Percentiles rank a stretch among this genome's conserved stretches.
Conservation (phyloP, 1,140 invertebrate genomes). For the Tyrophagus putrescentiae region DNA sequence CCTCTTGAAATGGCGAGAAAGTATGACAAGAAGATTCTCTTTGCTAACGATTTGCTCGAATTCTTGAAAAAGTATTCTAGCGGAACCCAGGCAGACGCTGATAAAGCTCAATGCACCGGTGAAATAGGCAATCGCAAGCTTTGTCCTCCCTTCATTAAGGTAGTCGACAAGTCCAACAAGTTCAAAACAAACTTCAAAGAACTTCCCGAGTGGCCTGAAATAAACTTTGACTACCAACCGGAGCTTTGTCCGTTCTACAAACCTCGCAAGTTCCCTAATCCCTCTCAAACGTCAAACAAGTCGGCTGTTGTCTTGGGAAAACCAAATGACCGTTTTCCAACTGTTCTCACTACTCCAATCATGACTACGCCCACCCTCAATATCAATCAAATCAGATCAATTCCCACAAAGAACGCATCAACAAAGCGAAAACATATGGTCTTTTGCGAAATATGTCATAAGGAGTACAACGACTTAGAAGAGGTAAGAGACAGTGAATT, state of each 20-base stretch:
- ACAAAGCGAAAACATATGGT: neutral
- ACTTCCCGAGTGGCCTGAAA: slow-evolving; percentile 12
- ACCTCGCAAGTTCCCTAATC: neutral
- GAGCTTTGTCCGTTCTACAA: slow-evolving; percentile 11
- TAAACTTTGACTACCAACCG: slow-evolving; percentile 9
- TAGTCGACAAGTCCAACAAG: slow-evolving; percentile 1
- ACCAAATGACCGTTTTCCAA: slow-evolving; percentile 2
- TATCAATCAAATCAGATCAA: neutral
- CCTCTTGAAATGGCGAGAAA: neutral
- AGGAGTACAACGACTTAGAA: slow-evolving; percentile 10
- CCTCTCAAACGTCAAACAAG: slow-evolving; percentile 8
- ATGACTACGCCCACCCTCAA: neutral
- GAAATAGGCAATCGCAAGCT: neutral
- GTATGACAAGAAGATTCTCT: neutral
- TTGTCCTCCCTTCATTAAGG: slow-evolving; percentile 4
- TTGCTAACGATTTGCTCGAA: neutral
- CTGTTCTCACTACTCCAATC: neutral
- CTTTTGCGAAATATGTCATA: slow-evolving; percentile 17
- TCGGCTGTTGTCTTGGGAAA: neutral
- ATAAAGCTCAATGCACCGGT: neutral
- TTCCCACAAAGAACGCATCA: neutral
- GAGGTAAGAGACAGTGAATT: neutral
- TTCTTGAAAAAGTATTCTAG: neutral
- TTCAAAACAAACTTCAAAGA: slow-evolving; percentile 4
- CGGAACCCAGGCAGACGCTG: neutral